Evolutionary conservation across 2,797 vertebrate species (phyloP).

Genomic region (Sebastolobus alascanus): DNA sequence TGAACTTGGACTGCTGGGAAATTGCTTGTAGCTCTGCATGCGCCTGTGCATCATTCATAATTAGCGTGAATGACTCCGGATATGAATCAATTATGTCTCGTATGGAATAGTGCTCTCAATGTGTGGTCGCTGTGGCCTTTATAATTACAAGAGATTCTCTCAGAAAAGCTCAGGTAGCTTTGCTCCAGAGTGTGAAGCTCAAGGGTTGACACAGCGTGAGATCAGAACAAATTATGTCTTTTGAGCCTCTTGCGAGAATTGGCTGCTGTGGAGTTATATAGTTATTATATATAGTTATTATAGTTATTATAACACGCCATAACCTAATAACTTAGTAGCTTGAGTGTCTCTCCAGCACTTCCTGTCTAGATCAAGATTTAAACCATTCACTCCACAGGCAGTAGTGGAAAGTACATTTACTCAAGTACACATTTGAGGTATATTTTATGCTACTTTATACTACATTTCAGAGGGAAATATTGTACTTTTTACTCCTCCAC

Average conservation of each 20-base stretch:
- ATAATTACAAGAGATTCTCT: conserved; percentile 62
- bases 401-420: not conserved
- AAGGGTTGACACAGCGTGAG: conserved; percentile 43
- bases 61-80: conserved; percentile 72
- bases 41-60: conserved; percentile 70
- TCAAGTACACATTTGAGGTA: not conserved
- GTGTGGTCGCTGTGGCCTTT: conserved; percentile 66
- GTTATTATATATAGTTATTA: conserved; percentile 1
- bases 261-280: conserved; percentile 31
- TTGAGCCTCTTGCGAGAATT: conserved; percentile 40
- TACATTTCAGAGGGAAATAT: not conserved
- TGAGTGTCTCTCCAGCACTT: not conserved
- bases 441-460: not conserved
- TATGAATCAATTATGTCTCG: conserved; percentile 75
- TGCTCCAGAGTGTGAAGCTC: conserved; percentile 41
- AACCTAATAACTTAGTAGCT: conserved; percentile 30
- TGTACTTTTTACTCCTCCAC: not conserved
- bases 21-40: conserved; percentile 71
- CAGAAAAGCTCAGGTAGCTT: conserved; percentile 62
- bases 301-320: conserved; percentile 38
- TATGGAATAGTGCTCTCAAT: conserved; percentile 68
- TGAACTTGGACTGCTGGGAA: conserved; percentile 63
- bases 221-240: conserved; percentile 57
- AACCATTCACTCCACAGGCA: conserved; percentile 18
- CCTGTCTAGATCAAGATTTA: conserved; percentile 5